Conservation (phyloP, 2,797 vertebrate species). For the Emydoidea blandingii region DNA sequence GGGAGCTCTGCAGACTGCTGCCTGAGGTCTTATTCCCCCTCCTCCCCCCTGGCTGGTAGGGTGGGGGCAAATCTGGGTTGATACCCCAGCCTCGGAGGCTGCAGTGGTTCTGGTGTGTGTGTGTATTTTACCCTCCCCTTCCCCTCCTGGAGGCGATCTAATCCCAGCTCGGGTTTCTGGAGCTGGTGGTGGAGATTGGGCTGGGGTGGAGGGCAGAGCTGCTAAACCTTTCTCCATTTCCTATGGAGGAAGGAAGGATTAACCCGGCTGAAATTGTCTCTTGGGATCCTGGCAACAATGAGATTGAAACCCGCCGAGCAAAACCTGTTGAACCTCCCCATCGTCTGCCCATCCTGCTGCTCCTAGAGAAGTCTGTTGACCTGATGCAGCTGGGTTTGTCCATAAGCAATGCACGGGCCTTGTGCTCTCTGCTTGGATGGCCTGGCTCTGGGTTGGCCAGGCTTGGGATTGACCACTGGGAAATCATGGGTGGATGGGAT, state of each 20-base stretch:
- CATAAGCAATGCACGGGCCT: neutral
- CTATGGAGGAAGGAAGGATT: neutral
- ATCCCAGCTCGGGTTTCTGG: no score
- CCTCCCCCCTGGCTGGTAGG: no score
- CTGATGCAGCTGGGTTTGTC: no score
- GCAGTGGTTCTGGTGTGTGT: neutral
- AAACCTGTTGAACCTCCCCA: neutral
- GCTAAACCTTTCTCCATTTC: neutral
- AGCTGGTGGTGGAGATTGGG: neutral
- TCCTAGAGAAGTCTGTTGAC: neutral
- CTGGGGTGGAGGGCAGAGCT: neutral
- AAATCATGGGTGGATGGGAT: no score
- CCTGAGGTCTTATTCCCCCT: no score
- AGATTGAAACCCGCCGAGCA: neutral
- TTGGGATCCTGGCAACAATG: neutral
- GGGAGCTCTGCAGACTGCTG: no score
- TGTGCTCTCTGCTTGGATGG: neutral
- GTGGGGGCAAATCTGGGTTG: no score
- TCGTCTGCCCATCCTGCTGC: neutral
- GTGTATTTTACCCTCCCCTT: neutral
- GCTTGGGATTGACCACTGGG: no score
- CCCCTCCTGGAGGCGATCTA: no score
- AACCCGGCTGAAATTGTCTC: neutral
- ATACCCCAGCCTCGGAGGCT: no score
- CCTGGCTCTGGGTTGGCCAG: no score